Evolutionary conservation across 2,113 vertebrate species (phyloP).

Genomic region (Podarcis raffonei): DNA sequence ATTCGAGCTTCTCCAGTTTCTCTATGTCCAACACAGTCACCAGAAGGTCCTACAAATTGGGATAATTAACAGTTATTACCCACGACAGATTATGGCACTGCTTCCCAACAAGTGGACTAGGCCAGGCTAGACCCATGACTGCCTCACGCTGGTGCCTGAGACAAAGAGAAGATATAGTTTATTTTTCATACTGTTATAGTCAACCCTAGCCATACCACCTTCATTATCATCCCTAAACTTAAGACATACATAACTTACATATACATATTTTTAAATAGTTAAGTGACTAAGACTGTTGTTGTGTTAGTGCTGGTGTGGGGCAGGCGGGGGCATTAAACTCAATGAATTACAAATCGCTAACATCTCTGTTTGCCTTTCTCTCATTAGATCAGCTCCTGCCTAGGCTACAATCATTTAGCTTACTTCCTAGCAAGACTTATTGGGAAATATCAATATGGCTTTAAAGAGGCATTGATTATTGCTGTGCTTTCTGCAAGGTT

Average conservation of each 20-base stretch:
- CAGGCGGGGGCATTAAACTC: too few relatives aligned
- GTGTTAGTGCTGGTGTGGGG: too few relatives aligned
- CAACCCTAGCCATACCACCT: background rate
- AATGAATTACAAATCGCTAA: background rate
- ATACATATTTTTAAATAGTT: background rate
- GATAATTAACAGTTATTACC: slow-evolving; percentile 21
- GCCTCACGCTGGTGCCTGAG: too few relatives aligned
- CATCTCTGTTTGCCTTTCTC: background rate
- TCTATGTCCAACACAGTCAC: slow-evolving; percentile 83
- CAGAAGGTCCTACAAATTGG: slow-evolving; percentile 79
- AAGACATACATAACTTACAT: background rate
- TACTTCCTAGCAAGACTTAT: background rate
- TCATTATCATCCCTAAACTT: background rate
- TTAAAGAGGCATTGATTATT: background rate
- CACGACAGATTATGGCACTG: background rate
- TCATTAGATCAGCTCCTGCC: background rate
- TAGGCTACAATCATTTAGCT: background rate
- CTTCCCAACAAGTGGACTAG: background rate
- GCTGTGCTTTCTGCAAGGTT: background rate
- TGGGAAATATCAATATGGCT: background rate
- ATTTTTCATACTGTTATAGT: background rate
- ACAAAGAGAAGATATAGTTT: background rate
- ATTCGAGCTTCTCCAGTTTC: slow-evolving; percentile 88
- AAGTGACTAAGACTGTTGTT: background rate
- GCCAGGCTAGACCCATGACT: background rate